Conservation (phyloP, 2,797 vertebrate species). For the Lithobates pipiens region DNA sequence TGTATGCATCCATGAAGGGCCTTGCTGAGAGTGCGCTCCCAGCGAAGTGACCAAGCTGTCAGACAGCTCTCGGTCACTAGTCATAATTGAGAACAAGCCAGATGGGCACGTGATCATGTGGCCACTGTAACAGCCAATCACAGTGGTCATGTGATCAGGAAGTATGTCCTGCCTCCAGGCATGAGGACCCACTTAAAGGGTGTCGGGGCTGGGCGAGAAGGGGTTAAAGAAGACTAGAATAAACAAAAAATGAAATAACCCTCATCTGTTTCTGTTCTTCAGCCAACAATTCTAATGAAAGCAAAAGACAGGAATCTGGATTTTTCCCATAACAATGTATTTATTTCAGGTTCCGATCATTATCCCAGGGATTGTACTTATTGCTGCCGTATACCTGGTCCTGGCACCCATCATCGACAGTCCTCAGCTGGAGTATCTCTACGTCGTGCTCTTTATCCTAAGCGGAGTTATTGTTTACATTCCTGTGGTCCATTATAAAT, state of each 20-base stretch:
- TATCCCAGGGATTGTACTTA: constrained; percentile 81
- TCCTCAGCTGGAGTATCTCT: constrained; percentile 86
- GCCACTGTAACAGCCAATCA: too few species aligned
- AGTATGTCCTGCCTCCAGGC: too few species aligned
- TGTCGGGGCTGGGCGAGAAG: too few species aligned
- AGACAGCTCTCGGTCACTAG: too few species aligned
- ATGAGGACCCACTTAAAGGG: too few species aligned
- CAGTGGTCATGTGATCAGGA: too few species aligned
- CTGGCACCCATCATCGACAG: constrained; percentile 84
- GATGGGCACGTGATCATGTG: too few species aligned
- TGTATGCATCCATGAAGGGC: too few species aligned
- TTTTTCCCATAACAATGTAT: constrained; percentile 56
- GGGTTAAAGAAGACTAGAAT: neutral
- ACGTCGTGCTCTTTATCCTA: constrained; percentile 82
- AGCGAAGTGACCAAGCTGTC: too few species aligned
- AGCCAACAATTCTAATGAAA: neutral
- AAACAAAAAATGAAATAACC: neutral
- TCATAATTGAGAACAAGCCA: too few species aligned
- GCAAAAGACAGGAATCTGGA: neutral
- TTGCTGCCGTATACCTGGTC: constrained; percentile 84
- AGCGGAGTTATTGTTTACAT: constrained; percentile 86
- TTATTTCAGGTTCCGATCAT: constrained; percentile 83
- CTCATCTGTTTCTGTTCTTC: neutral
- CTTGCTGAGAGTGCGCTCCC: too few species aligned
- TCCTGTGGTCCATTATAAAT: constrained; percentile 83